Percentiles rank a stretch among this genome's conserved stretches.
phyloP scores from a whole-genome alignment of 1,140 invertebrate genomes.

The Orchesella cincta region DNA sequence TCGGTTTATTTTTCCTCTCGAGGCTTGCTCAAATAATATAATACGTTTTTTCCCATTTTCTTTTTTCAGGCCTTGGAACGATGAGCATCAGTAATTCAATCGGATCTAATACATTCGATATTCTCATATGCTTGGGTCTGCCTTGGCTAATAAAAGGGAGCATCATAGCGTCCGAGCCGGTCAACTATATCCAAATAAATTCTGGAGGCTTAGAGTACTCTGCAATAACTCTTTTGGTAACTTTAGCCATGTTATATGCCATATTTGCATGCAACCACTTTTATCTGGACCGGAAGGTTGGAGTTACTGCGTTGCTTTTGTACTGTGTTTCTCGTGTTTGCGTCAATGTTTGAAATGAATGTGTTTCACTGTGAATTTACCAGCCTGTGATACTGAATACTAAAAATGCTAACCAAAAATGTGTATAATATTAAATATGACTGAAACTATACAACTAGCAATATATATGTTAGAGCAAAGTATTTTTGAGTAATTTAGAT shows the following conservation, averaged over 20 bases:
- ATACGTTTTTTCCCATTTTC: conserved; percentile 35
- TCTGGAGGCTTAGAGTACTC: conserved; percentile 79
- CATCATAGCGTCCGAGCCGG: conserved; percentile 61
- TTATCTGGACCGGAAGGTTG: conserved; percentile 73
- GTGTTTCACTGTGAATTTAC: conserved; percentile 59
- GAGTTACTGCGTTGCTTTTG: conserved; percentile 61
- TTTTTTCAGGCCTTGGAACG: conserved; percentile 71
- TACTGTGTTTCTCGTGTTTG: conserved; percentile 67
- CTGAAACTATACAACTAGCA: not conserved
- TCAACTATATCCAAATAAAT: conserved; percentile 72
- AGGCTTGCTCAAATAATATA: not conserved
- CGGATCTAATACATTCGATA: conserved; percentile 81
- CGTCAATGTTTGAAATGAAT: conserved; percentile 63
- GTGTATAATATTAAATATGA: not conserved
- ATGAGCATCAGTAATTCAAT: conserved; percentile 84
- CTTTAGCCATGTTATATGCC: conserved; percentile 73
- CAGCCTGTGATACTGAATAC: conserved; percentile 54
- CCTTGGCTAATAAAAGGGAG: conserved; percentile 79
- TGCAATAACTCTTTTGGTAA: conserved; percentile 76
- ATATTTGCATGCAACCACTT: conserved; percentile 77
- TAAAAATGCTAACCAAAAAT: not conserved
- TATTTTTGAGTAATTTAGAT: not conserved
- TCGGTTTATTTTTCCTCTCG: not conserved
- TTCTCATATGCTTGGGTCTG: conserved; percentile 65
- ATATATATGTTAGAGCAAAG: not conserved